Percentiles rank a stretch among this genome's conserved stretches.
Conservation (phyloP, 2,888 invertebrate species). For the Alloscopus bannaensis region DNA sequence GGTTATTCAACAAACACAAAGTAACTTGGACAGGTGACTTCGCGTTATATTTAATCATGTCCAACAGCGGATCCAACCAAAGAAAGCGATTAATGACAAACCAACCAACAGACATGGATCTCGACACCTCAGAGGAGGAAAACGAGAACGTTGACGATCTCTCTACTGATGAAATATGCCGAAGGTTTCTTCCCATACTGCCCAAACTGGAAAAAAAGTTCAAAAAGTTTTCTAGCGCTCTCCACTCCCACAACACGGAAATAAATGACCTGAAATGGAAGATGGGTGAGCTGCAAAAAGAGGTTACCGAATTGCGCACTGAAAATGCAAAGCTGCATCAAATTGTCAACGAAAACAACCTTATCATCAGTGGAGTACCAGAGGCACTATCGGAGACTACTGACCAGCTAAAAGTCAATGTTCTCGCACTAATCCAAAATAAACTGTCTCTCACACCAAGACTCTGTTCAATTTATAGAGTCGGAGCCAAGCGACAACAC, state of each 20-base stretch:
- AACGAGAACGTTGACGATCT: not conserved
- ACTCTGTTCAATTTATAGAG: not conserved
- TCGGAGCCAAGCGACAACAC: not conserved
- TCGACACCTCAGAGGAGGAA: not conserved
- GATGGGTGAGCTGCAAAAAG: not conserved
- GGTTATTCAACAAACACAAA: not conserved
- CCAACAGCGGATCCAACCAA: too few relatives aligned
- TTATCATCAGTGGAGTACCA: constrained; percentile 10
- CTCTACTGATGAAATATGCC: constrained; percentile 5
- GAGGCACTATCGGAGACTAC: not conserved
- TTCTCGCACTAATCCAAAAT: not conserved
- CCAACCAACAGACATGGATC: not conserved
- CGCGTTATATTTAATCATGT: too few relatives aligned
- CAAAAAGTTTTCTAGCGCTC: not conserved
- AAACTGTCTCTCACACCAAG: not conserved
- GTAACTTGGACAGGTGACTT: too few relatives aligned
- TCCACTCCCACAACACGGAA: not conserved
- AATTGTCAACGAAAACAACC: not conserved
- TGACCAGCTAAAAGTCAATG: not conserved
- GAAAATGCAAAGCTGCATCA: not conserved
- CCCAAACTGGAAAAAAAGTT: not conserved
- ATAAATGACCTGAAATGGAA: not conserved
- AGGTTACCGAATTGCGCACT: not conserved
- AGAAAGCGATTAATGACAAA: not conserved
- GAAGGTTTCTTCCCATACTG: not conserved